Conservation (phyloP, 2,797 vertebrate genomes). For the Pyrocephalus nanus region DNA sequence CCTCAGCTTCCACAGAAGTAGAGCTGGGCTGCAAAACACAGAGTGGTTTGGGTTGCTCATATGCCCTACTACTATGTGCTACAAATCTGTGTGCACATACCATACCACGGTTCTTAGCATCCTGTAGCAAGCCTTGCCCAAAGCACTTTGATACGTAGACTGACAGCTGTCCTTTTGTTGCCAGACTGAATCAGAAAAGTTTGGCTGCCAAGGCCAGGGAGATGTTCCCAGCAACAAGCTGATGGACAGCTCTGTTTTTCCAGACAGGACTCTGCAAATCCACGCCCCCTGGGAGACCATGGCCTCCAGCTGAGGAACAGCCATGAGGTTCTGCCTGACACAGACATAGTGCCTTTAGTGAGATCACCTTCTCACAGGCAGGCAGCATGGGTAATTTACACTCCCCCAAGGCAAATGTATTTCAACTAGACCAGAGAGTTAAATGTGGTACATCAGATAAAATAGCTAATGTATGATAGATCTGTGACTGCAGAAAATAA, state of each 20-base stretch:
- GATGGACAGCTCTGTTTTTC: neutral
- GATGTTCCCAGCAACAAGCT: neutral
- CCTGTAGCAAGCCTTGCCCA: neutral
- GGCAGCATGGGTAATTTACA: neutral
- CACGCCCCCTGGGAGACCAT: neutral
- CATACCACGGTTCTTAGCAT: fast-evolving
- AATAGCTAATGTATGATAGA: neutral
- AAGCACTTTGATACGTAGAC: neutral
- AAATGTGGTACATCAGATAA: neutral
- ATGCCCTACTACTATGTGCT: neutral
- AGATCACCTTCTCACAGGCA: neutral
- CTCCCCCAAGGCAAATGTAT: neutral
- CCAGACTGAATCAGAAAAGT: neutral
- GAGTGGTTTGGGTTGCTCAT: neutral
- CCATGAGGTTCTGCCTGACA: neutral
- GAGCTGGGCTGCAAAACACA: neutral
- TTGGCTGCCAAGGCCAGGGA: neutral
- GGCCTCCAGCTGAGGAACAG: neutral
- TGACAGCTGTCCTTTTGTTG: neutral
- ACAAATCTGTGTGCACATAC: fast-evolving
- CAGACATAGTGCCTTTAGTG: neutral
- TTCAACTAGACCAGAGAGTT: neutral
- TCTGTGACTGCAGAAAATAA: neutral
- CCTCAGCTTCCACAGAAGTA: neutral
- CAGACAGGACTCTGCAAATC: neutral